Percentiles rank a stretch among this genome's conserved stretches.
phyloP scores from a whole-genome alignment of 2,797 vertebrate species.

The Bufotes viridis region DNA sequence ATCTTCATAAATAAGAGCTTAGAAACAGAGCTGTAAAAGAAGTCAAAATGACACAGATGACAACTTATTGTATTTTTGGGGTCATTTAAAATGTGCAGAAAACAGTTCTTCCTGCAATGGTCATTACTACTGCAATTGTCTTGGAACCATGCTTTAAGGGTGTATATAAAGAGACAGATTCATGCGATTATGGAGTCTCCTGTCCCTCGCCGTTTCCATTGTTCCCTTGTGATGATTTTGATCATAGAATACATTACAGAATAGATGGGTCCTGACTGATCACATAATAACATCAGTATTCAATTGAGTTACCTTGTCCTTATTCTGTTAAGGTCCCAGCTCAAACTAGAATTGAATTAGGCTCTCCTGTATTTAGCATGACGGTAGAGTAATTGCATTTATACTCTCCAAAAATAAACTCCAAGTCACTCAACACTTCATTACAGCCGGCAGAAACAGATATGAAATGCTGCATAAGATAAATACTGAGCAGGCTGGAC shows the following conservation, averaged over 20 bases:
- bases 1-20: too few species aligned
- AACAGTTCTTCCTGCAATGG: too few species aligned
- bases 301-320: conserved; percentile 41
- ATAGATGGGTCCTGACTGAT: conserved; percentile 13
- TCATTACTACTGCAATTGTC: too few species aligned
- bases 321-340: conserved; percentile 51
- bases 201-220: not conserved
- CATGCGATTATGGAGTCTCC: not conserved
- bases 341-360: conserved; percentile 54
- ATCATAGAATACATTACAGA: conserved; percentile 12
- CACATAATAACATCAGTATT: conserved; percentile 21
- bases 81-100: too few species aligned
- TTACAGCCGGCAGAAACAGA: conserved; percentile 2
- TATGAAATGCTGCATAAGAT: not conserved
- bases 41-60: too few species aligned
- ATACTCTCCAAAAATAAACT: conserved; percentile 54
- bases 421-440: conserved; percentile 44
- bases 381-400: conserved; percentile 47
- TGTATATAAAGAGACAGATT: not conserved
- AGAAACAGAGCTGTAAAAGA: too few species aligned
- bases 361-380: conserved; percentile 26
- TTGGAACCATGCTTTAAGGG: not conserved
- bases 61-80: too few species aligned
- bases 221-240: not conserved
- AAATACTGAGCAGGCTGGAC: not conserved